Base-by-base conservation (phyloP, 1,140 invertebrate species). In the Drosophila nannoptera region DNA sequence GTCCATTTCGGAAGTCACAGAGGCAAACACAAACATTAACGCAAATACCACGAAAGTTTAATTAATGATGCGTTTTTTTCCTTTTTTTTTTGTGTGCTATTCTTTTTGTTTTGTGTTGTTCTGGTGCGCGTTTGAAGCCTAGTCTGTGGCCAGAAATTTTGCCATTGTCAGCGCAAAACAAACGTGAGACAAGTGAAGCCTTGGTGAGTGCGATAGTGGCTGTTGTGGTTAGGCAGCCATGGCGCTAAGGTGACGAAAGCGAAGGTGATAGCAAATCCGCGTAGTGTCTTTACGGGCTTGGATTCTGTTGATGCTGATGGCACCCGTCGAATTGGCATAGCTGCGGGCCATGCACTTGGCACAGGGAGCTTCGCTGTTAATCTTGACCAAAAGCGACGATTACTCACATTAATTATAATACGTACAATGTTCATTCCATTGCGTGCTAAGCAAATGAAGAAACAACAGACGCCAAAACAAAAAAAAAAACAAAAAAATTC, bases 1-100 rank as follows among this genome's bases (percentile, higher is more conserved):
- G 74, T 82, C 58, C 66, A 82, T 73, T 77, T 81, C 78, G 77
- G 77, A 81, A 81, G 77, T 82, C 70, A 61, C 69, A 40, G 69
- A 36, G 35, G 29, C 52, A 61, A 67, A 55, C 32, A 33, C 52
- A 42, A 36, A 52, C 36, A 32, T 56, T 48, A 68, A 64, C 32
- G 38, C 62, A 65, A 65, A 69, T 69, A 46, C 42, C 48, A 43
- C 71, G 58, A 56, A 63, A 72, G 58, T 69, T 75, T 80, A 80
- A 84, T 84, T 84, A 84, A 84, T 84, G 81, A 83, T 83, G 60
- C 64, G 77, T 52, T 52, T 66, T 63, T 62, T 42, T 62, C 63
- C 36, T 2, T 16, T 43, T 38, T 35, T 64, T 53, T 64, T 49
- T 56, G 56, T 45, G 31, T 4, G 5, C 33, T 33, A 9, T 43